A percentile compares a stretch with the other conserved stretches of the same genome.
Conservation (phyloP, 2,888 invertebrate species). For the Buathra laborator region DNA sequence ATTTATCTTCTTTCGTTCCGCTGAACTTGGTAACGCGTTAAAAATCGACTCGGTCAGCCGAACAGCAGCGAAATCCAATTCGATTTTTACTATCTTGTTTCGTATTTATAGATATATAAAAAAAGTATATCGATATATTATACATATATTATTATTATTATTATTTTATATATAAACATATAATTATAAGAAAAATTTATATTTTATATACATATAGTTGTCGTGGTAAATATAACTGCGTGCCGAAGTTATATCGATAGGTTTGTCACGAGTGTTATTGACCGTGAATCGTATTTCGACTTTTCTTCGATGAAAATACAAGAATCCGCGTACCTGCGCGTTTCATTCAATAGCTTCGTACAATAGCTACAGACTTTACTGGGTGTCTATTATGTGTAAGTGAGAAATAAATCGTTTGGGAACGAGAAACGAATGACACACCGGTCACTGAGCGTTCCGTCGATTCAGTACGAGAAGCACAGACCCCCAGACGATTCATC, state of each 20-base stretch:
- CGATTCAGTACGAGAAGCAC: slow-evolving; percentile 37
- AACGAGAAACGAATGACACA: slow-evolving; percentile 50
- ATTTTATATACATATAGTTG: not conserved
- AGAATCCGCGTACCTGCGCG: not conserved
- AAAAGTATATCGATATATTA: too few relatives aligned
- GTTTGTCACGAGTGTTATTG: slow-evolving; percentile 6
- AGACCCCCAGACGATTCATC: slow-evolving; percentile 14
- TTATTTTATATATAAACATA: not conserved
- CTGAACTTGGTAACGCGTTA: too few relatives aligned
- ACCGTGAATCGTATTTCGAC: slow-evolving; percentile 23
- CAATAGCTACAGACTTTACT: not conserved
- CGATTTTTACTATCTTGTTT: too few relatives aligned
- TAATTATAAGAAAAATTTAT: not conserved
- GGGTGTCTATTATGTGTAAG: not conserved
- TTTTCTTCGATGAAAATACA: not conserved
- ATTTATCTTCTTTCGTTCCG: too few relatives aligned
- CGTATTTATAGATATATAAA: too few relatives aligned
- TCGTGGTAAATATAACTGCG: not conserved
- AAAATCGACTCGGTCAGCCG: too few relatives aligned
- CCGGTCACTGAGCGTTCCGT: slow-evolving; percentile 33
- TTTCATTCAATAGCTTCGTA: not conserved
- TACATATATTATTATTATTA: too few relatives aligned
- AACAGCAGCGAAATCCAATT: too few relatives aligned
- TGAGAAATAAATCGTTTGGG: slow-evolving; percentile 53
- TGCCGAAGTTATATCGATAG: not conserved